Conservation (phyloP, 2,888 invertebrate genomes). For the Galerucella calmariensis region DNA sequence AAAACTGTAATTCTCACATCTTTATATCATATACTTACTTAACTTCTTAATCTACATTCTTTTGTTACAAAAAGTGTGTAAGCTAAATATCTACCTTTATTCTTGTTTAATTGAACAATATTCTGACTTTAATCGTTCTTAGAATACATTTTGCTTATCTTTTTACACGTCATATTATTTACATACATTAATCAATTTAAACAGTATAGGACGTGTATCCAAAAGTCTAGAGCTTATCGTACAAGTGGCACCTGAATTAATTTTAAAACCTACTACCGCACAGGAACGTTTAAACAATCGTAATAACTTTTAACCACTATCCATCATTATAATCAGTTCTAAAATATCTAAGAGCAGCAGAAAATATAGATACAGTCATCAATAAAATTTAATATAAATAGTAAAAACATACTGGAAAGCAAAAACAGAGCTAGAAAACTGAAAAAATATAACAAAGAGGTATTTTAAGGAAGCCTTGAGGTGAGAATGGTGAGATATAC, state of each 20-base stretch:
- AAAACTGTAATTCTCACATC: neutral
- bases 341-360: neutral
- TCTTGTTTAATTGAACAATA: too few species aligned
- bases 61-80: neutral
- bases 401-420: too few species aligned
- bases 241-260: slow-evolving; percentile 32
- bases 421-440: too few species aligned
- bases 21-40: neutral
- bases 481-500: too few species aligned
- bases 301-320: neutral
- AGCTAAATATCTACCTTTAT: too few species aligned
- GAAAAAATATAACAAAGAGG: too few species aligned
- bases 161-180: neutral
- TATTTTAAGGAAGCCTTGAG: too few species aligned
- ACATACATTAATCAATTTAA: neutral
- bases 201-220: neutral
- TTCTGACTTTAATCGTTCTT: neutral
- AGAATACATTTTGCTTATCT: neutral
- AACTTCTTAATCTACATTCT: slow-evolving; percentile 1
- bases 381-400: too few species aligned
- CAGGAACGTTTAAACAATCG: slow-evolving; percentile 21
- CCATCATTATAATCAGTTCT: neutral
- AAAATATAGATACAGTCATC: too few species aligned
- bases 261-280: slow-evolving; percentile 10
- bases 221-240: slow-evolving; percentile 15